Evolutionary conservation across 2,113 vertebrate genomes (phyloP).

Genomic region (Larimichthys crocea): DNA sequence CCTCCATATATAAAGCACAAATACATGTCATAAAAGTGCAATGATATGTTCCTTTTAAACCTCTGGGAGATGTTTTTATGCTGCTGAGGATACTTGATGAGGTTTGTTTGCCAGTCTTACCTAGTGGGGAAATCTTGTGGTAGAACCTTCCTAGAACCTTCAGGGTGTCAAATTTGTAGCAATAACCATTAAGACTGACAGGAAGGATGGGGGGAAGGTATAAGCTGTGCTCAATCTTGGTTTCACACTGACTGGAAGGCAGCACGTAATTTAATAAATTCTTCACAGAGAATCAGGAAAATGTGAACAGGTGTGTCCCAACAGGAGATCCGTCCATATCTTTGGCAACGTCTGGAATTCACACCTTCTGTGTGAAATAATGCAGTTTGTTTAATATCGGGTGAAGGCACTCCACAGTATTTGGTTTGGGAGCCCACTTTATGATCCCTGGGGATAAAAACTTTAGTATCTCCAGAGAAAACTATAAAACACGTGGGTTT

Average conservation of each 20-base stretch:
- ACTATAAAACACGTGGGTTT: constrained; percentile 50
- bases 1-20: constrained; percentile 34
- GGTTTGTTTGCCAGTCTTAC: constrained; percentile 41
- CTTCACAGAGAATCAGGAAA: constrained; percentile 38
- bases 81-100: constrained; percentile 41
- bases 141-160: constrained; percentile 34
- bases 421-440: constrained; percentile 41
- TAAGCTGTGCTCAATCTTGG: constrained; percentile 41
- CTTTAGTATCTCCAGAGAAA: constrained; percentile 57
- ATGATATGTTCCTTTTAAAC: constrained; percentile 22
- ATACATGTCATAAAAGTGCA: constrained; percentile 37
- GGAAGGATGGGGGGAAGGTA: constrained; percentile 23
- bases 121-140: constrained; percentile 24
- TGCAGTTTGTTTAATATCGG: constrained; percentile 43
- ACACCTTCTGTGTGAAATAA: constrained; percentile 44
- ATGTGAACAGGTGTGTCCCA: constrained; percentile 53
- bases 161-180: constrained; percentile 60
- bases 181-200: constrained; percentile 64
- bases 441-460: constrained; percentile 57
- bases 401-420: constrained; percentile 25
- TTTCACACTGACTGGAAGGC: constrained; percentile 56
- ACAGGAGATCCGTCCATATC: constrained; percentile 40
- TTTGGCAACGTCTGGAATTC: constrained; percentile 27
- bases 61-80: constrained; percentile 42
- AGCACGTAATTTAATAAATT: constrained; percentile 61